These are phyloP conservation scores for Cherax destructor DNA, from an alignment of 1,140 invertebrate species.

Conservation along the genomic window DNA sequence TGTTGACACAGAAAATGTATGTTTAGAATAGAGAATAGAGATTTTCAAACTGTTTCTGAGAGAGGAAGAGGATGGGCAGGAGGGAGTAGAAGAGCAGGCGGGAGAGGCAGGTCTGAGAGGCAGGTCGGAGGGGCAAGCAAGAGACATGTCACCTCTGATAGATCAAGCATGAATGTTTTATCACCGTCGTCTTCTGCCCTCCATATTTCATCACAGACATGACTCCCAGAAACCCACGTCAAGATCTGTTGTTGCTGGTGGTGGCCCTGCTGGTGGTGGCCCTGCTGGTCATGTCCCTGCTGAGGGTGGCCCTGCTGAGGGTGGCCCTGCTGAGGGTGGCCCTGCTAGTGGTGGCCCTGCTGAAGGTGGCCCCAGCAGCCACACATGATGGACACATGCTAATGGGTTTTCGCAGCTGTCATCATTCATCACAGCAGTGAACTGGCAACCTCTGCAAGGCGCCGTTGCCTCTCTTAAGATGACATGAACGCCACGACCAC, in stretches of 20 bases:
- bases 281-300: neutral
- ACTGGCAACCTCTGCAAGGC: neutral
- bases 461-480: too few relatives aligned
- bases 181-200: neutral
- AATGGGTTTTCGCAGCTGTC: neutral
- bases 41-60: too few relatives aligned
- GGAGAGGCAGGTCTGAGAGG: too few relatives aligned
- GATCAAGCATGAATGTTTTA: slow-evolving; percentile 26
- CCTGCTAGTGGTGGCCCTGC: neutral
- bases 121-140: neutral
- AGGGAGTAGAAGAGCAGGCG: too few relatives aligned
- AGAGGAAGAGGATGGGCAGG: too few relatives aligned
- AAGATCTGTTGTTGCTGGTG: too few relatives aligned
- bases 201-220: slow-evolving; percentile 13
- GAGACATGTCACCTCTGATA: slow-evolving; percentile 14
- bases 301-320: neutral
- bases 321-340: too few relatives aligned
- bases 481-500: too few relatives aligned
- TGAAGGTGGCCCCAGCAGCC: neutral
- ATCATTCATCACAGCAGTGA: neutral
- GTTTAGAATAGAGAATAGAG: too few relatives aligned
- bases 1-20: too few relatives aligned
- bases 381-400: neutral
- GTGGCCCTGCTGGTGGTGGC: neutral
- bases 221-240: neutral